Percentiles rank a stretch among this genome's conserved stretches.
Evolutionary conservation across 2,888 invertebrate genomes (phyloP).

Genomic region (Deilephila porcellus): DNA sequence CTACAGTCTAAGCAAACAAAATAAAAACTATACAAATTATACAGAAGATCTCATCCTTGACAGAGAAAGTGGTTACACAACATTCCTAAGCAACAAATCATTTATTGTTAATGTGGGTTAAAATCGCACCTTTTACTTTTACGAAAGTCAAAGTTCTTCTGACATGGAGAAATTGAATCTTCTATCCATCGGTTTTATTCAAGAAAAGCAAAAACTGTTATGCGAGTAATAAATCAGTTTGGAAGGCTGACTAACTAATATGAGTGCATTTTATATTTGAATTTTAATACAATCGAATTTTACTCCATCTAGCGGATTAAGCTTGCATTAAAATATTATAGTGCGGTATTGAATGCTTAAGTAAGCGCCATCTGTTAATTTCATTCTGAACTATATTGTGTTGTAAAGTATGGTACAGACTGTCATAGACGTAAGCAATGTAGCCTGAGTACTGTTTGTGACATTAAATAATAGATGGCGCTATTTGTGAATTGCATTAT

Average conservation of each 20-base stretch:
- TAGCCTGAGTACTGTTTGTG: neutral
- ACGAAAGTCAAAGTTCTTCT: neutral
- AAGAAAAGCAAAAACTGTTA: neutral
- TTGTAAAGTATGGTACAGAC: too few species aligned
- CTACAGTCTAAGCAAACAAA: neutral
- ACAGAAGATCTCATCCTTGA: neutral
- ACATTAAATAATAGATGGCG: neutral
- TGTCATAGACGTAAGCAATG: neutral
- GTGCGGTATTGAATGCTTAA: neutral
- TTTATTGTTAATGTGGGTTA: neutral
- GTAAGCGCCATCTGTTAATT: neutral
- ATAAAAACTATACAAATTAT: neutral
- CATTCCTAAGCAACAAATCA: neutral
- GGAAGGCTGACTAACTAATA: too few species aligned
- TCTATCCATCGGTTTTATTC: neutral
- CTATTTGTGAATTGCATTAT: neutral
- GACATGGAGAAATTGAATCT: neutral
- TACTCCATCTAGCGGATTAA: constrained; percentile 3
- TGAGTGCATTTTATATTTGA: neutral
- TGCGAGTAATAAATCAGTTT: neutral
- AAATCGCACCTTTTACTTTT: neutral
- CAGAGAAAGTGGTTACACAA: neutral
- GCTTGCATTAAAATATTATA: neutral
- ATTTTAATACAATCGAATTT: neutral
- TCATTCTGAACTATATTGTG: too few species aligned